Percentiles rank a stretch among this genome's conserved stretches.
Conservation (phyloP, 2,797 vertebrate species). For the Coccyzus lansbergi region DNA sequence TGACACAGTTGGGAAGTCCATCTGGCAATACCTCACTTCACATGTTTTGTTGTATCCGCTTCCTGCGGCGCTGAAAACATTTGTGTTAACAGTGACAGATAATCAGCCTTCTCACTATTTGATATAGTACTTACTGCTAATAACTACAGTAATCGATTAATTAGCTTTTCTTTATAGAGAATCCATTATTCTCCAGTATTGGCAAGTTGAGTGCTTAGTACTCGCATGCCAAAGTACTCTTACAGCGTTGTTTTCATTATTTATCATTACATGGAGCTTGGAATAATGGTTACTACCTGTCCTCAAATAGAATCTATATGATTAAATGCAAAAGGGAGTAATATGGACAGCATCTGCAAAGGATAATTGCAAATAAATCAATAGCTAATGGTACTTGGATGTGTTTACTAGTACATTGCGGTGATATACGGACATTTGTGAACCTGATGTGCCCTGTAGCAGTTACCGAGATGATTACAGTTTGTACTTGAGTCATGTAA, state of each 20-base stretch:
- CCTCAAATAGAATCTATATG: constrained; percentile 13
- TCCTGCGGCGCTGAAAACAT: background rate
- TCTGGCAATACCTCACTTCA: background rate
- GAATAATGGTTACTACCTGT: constrained; percentile 26
- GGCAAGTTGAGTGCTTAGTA: background rate
- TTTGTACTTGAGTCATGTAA: constrained; percentile 4
- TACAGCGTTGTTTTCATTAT: constrained; percentile 33
- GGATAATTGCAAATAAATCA: constrained; percentile 71
- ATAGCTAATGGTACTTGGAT: constrained; percentile 66
- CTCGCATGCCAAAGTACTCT: background rate
- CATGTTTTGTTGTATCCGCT: background rate
- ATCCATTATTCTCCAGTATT: background rate
- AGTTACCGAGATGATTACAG: constrained; percentile 47
- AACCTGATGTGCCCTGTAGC: constrained; percentile 28
- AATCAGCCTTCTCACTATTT: background rate
- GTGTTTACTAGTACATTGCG: constrained; percentile 58
- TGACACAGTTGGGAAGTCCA: background rate
- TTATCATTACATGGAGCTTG: constrained; percentile 10
- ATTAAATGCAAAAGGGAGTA: constrained; percentile 25
- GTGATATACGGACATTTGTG: constrained; percentile 43
- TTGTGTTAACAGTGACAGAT: background rate
- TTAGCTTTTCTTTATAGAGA: constrained; percentile 10
- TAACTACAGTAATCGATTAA: background rate
- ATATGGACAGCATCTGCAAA: constrained; percentile 4
- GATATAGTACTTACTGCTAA: background rate